Evolutionary conservation across 2,888 invertebrate species (phyloP).

Genomic region (Blastobasis lacticolella): DNA sequence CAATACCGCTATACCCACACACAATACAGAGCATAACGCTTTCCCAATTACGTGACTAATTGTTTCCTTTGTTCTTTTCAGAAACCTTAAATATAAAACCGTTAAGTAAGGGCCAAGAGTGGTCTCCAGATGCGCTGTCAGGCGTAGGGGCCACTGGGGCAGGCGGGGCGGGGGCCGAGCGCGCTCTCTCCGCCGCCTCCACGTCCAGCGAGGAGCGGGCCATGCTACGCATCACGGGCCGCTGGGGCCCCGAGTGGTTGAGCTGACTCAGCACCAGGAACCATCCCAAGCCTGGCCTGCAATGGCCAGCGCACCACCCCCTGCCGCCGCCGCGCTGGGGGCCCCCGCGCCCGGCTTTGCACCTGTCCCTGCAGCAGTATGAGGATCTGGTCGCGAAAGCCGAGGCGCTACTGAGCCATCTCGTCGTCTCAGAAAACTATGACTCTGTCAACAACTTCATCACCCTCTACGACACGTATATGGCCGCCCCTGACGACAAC

Average conservation of each 20-base stretch:
- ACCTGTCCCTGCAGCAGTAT: conserved; percentile 84
- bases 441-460: conserved; percentile 92
- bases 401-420: conserved; percentile 87
- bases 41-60: not conserved
- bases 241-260: conserved; percentile 97
- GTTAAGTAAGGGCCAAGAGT: conserved; percentile 67
- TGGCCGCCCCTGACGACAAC: conserved; percentile 78
- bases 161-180: conserved; percentile 32
- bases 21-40: too few relatives aligned
- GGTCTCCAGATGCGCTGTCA: conserved; percentile 58
- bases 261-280: conserved; percentile 90
- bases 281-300: conserved; percentile 37
- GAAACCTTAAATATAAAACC: conserved; percentile 73
- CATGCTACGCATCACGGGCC: conserved; percentile 79
- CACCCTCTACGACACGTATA: conserved; percentile 77
- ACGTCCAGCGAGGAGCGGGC: conserved; percentile 63
- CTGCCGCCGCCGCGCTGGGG: conserved; percentile 65
- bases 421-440: conserved; percentile 90
- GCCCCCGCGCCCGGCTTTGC: conserved; percentile 73
- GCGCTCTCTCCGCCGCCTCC: conserved; percentile 42
- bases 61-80: conserved; percentile 28
- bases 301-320: conserved; percentile 66
- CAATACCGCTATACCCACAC: too few relatives aligned
- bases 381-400: conserved; percentile 88
- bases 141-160: conserved; percentile 62